phyloP scores from a whole-genome alignment of 2,113 vertebrate species.

The Cephalopholis sonnerati region DNA sequence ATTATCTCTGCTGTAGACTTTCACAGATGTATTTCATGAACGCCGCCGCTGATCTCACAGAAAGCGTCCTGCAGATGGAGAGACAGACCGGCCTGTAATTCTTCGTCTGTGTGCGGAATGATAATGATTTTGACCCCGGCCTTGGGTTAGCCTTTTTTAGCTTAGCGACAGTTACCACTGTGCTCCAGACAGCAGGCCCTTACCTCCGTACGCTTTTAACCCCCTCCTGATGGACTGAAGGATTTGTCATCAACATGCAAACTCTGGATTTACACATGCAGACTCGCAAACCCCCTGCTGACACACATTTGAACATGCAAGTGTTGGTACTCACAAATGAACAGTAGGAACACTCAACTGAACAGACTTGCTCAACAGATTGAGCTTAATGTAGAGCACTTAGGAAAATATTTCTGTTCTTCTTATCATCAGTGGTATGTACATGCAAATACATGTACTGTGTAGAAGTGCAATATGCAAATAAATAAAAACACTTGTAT shows the following conservation, averaged over 20 bases:
- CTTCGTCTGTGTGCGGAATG: conserved; percentile 52
- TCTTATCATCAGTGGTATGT: not conserved
- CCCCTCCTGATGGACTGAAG: conserved; percentile 22
- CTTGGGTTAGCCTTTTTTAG: conserved; percentile 54
- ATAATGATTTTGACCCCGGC: conserved; percentile 73
- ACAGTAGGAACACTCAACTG: conserved; percentile 6
- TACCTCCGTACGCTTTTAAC: conserved; percentile 6
- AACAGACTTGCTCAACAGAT: conserved; percentile 5
- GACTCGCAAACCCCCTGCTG: conserved; percentile 47
- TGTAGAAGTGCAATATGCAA: not conserved
- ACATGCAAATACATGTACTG: conserved; percentile 1
- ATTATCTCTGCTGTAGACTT: conserved; percentile 22
- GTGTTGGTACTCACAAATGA: conserved; percentile 41
- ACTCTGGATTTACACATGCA: conserved; percentile 47
- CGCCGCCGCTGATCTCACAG: conserved; percentile 31
- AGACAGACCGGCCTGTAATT: conserved; percentile 50
- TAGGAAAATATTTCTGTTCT: conserved; percentile 19
- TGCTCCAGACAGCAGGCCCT: conserved; percentile 45
- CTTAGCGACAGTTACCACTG: conserved; percentile 39
- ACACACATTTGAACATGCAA: conserved; percentile 41
- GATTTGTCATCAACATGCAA: conserved; percentile 56
- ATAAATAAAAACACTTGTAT: not conserved
- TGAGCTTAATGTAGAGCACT: conserved; percentile 46
- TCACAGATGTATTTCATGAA: conserved; percentile 50
- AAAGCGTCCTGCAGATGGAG: conserved; percentile 33